A percentile compares a stretch with the other conserved stretches of the same genome.
These are phyloP conservation scores for Acanthornis magna DNA, from an alignment of 2,797 vertebrate genomes.

Conservation along the genomic window DNA sequence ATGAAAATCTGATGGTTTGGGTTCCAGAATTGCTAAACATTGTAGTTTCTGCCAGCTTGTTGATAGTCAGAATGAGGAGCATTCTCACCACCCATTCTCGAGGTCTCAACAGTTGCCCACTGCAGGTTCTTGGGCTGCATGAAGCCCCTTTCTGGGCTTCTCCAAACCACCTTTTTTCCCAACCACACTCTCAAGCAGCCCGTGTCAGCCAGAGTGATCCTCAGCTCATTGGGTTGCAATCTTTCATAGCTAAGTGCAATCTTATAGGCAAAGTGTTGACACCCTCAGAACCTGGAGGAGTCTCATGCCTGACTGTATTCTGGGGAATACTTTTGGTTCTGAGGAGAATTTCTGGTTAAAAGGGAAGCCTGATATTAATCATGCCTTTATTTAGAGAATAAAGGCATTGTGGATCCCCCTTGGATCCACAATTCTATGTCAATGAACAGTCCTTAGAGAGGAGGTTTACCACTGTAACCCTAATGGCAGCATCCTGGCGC, in stretches of 20 bases:
- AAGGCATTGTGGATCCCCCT: rapidly evolving
- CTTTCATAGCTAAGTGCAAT: not conserved
- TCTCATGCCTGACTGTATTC: not conserved
- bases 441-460: not conserved
- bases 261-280: not conserved
- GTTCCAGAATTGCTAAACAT: not conserved
- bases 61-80: not conserved
- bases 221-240: too few relatives aligned
- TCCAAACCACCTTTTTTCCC: not conserved
- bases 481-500: not conserved
- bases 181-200: not conserved
- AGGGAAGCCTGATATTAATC: not conserved
- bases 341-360: not conserved
- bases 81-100: rapidly evolving
- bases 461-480: not conserved
- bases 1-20: not conserved
- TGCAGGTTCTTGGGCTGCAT: not conserved
- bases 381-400: not conserved
- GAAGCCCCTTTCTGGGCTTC: rapidly evolving
- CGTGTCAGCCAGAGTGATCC: rapidly evolving
- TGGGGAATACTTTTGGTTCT: not conserved
- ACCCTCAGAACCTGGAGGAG: not conserved
- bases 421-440: not conserved
- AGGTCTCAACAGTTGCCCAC: not conserved
- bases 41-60: not conserved